Evolutionary conservation across 2,797 vertebrate genomes (phyloP).

Genomic region (Limnodromus scolopaceus): DNA sequence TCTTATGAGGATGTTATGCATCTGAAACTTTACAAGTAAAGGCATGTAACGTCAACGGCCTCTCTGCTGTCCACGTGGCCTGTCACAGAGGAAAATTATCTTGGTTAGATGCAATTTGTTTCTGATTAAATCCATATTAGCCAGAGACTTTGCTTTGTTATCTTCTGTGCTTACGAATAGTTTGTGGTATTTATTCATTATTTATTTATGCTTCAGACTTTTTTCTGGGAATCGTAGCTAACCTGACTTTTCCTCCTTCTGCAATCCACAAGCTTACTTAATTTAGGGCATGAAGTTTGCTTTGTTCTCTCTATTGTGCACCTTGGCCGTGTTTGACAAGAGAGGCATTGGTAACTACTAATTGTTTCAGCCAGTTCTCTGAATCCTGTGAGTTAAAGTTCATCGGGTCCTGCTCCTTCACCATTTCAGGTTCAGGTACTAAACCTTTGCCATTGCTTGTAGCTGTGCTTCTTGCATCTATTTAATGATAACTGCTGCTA

Average conservation of each 20-base stretch:
- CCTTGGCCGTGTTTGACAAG: background rate
- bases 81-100: constrained; percentile 15
- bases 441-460: background rate
- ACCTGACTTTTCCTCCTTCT: constrained; percentile 5
- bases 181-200: constrained; percentile 39
- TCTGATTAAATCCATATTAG: constrained; percentile 59
- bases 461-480: background rate
- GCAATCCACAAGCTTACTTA: background rate
- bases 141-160: constrained; percentile 34
- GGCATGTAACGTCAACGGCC: background rate
- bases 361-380: background rate
- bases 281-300: background rate
- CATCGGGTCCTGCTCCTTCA: background rate
- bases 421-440: background rate
- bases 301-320: background rate
- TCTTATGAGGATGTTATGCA: constrained; percentile 26
- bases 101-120: constrained; percentile 24
- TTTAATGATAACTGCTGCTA: background rate
- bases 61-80: background rate
- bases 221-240: background rate
- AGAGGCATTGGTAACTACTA: background rate
- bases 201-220: constrained; percentile 25
- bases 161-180: background rate
- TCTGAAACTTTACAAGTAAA: constrained; percentile 39
- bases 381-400: background rate